Evolutionary conservation across 2,888 invertebrate genomes (phyloP).

Genomic region (Dastarcus helophoroides): DNA sequence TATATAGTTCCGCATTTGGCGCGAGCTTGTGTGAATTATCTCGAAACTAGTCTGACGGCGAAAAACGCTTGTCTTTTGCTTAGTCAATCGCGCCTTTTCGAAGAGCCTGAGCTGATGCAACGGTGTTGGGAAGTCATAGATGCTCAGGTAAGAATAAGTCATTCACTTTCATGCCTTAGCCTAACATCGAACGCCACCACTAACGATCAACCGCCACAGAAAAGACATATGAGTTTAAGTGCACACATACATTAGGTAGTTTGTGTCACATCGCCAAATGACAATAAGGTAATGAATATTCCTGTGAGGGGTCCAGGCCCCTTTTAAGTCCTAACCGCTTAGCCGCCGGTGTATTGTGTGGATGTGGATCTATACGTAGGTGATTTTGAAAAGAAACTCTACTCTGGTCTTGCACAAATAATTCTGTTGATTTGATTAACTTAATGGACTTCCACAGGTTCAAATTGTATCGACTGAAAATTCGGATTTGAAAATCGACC

Average conservation of each 20-base stretch:
- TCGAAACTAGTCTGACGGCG: constrained; percentile 91
- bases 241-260: constrained; percentile 10
- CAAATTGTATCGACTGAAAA: too few species aligned
- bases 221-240: constrained; percentile 30
- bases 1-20: constrained; percentile 93
- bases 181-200: constrained; percentile 15
- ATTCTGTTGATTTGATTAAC: too few species aligned
- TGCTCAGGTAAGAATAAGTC: constrained; percentile 68
- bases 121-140: constrained; percentile 97
- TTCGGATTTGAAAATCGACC: too few species aligned
- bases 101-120: constrained; percentile 94
- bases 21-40: constrained; percentile 84
- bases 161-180: constrained; percentile 33
- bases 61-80: constrained; percentile 92
- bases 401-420: too few species aligned
- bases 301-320: background rate
- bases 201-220: constrained; percentile 18
- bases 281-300: constrained; percentile 4
- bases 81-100: constrained; percentile 90
- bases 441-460: too few species aligned
- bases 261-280: background rate
- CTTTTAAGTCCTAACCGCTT: too few species aligned
- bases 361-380: too few species aligned
- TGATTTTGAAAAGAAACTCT: too few species aligned
- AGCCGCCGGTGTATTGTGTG: too few species aligned